Conservation (phyloP, 2,113 vertebrate species). For the Bos javanicus region DNA sequence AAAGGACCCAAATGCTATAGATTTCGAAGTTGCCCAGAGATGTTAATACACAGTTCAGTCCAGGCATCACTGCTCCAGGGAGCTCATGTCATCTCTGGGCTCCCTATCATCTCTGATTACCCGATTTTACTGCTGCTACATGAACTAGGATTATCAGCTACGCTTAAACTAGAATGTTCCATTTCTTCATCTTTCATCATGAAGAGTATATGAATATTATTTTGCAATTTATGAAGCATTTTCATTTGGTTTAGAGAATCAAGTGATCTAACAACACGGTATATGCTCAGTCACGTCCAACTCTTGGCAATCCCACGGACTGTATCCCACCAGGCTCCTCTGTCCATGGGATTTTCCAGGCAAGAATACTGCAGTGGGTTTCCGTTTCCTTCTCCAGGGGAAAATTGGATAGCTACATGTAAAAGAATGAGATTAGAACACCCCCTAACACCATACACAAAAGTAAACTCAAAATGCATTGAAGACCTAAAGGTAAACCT, state of each 20-base stretch:
- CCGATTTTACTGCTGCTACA: neutral
- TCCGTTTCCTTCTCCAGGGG: neutral
- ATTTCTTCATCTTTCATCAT: neutral
- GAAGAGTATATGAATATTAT: neutral
- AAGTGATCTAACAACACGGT: neutral
- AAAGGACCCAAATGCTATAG: neutral
- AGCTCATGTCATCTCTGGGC: neutral
- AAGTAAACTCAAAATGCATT: neutral
- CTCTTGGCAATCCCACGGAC: neutral
- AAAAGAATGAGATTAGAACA: neutral
- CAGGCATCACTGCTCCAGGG: neutral
- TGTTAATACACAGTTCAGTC: neutral
- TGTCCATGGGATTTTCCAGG: neutral
- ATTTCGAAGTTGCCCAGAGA: neutral
- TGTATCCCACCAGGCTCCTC: neutral
- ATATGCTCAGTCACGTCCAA: fast-evolving
- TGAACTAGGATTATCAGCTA: neutral
- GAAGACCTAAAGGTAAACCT: neutral
- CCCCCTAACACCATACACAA: neutral
- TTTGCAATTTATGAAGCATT: neutral
- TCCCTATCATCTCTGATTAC: neutral
- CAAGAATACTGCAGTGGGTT: neutral
- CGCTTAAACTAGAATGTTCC: neutral
- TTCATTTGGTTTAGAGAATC: neutral
- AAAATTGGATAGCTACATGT: neutral